These are phyloP conservation scores for Conus ventricosus DNA, from an alignment of 1,140 invertebrate species.

Conservation along the genomic window DNA sequence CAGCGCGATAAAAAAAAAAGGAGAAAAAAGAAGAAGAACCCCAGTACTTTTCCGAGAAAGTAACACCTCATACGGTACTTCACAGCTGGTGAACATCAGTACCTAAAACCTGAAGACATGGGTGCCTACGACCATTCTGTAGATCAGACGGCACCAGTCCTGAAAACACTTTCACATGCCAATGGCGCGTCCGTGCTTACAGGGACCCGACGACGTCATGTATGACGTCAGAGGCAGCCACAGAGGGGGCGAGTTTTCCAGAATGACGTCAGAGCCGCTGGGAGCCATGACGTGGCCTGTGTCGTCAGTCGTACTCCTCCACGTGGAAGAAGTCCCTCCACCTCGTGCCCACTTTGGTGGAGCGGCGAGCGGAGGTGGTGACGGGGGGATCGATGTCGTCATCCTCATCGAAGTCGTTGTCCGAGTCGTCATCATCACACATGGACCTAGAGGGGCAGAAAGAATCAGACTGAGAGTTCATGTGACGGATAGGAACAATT, in stretches of 20 bases:
- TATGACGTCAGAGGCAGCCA: neutral
- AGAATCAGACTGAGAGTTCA: neutral
- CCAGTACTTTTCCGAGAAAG: too few relatives aligned
- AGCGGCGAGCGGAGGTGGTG: neutral
- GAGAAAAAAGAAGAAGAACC: too few relatives aligned
- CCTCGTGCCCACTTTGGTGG: constrained; percentile 23
- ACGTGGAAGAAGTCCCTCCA: constrained; percentile 36
- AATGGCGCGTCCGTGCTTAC: too few relatives aligned
- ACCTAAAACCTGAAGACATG: too few relatives aligned
- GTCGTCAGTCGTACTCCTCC: constrained; percentile 39
- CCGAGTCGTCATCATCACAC: constrained; percentile 14
- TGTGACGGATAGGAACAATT: neutral
- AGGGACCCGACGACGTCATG: neutral
- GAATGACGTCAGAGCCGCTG: neutral
- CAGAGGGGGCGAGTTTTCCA: neutral
- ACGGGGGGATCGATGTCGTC: neutral
- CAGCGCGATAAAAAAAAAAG: too few relatives aligned
- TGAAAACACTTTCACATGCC: too few relatives aligned
- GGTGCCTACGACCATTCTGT: neutral
- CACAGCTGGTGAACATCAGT: too few relatives aligned
- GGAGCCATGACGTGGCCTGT: neutral
- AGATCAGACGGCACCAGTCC: too few relatives aligned
- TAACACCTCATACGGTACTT: too few relatives aligned
- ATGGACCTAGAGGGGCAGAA: constrained; percentile 22
- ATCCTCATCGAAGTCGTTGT: constrained; percentile 27